Conservation (phyloP, 2,888 invertebrate genomes). For the Deilephila elpenor region DNA sequence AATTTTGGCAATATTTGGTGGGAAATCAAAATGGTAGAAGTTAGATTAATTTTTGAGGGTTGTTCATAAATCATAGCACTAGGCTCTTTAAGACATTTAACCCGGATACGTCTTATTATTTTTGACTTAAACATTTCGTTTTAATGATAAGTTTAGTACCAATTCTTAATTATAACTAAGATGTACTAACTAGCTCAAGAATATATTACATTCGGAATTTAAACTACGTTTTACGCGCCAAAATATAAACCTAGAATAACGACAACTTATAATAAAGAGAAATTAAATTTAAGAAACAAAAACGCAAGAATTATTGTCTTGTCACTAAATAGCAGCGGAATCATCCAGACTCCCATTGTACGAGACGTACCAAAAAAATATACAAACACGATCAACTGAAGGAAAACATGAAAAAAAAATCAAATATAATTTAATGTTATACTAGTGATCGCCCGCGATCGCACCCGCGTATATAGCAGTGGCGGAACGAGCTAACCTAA, state of each 20-base stretch:
- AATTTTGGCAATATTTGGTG: constrained; percentile 6
- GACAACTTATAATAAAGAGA: neutral
- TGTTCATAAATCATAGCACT: neutral
- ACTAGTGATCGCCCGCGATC: neutral
- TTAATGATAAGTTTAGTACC: neutral
- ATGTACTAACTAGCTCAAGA: neutral
- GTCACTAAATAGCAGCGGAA: constrained; percentile 20
- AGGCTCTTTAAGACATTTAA: neutral
- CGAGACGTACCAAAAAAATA: neutral
- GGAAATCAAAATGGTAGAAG: neutral
- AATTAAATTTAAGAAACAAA: neutral
- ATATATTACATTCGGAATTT: neutral
- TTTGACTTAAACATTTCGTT: neutral
- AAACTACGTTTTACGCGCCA: neutral
- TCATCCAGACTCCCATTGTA: constrained; percentile 6
- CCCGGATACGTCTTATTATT: neutral
- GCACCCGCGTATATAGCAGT: no score
- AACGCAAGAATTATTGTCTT: constrained; percentile 5
- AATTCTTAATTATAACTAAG: neutral
- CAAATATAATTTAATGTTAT: neutral
- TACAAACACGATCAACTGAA: neutral
- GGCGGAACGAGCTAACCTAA: no score
- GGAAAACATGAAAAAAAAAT: neutral
- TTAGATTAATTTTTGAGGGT: neutral
- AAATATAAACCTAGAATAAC: neutral